Conservation (phyloP, 2,888 invertebrate genomes). For the Caradrina kadenii region DNA sequence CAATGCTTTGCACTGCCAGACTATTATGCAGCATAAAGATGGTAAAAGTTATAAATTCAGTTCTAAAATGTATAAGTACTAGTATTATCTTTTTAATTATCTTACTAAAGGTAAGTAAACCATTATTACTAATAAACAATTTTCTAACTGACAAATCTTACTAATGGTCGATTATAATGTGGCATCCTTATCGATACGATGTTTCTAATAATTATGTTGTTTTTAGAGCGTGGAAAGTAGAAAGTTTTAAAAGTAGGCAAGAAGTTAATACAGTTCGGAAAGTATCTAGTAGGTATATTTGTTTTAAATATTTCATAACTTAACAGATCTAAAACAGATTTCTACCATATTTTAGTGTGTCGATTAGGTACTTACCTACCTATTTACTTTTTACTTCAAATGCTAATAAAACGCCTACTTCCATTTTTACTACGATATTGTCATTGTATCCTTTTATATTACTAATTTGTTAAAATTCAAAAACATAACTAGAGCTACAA, state of each 20-base stretch:
- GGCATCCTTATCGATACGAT: slow-evolving; percentile 84
- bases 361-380: not conserved
- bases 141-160: slow-evolving; percentile 70
- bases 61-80: not conserved
- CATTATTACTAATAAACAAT: slow-evolving; percentile 50
- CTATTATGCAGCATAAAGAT: slow-evolving; percentile 4
- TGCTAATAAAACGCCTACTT: not conserved
- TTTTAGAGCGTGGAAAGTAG: slow-evolving; percentile 91
- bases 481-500: slow-evolving; percentile 21
- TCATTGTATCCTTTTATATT: not conserved
- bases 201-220: slow-evolving; percentile 81
- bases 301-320: slow-evolving; percentile 66
- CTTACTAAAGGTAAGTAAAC: slow-evolving; percentile 20
- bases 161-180: slow-evolving; percentile 78
- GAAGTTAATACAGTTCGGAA: slow-evolving; percentile 82
- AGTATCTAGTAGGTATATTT: slow-evolving; percentile 72
- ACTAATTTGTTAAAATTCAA: not conserved
- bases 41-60: not conserved
- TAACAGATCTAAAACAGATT: slow-evolving; percentile 29
- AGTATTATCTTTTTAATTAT: slow-evolving; percentile 1
- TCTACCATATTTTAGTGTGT: not conserved
- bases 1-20: slow-evolving; percentile 3
- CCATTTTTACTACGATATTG: not conserved
- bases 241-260: slow-evolving; percentile 88
- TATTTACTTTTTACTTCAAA: not conserved